Percentiles rank a stretch among this genome's conserved stretches.
These are phyloP conservation scores for Pseudorasbora parva DNA, from an alignment of 2,113 vertebrate genomes.

Conservation along the genomic window DNA sequence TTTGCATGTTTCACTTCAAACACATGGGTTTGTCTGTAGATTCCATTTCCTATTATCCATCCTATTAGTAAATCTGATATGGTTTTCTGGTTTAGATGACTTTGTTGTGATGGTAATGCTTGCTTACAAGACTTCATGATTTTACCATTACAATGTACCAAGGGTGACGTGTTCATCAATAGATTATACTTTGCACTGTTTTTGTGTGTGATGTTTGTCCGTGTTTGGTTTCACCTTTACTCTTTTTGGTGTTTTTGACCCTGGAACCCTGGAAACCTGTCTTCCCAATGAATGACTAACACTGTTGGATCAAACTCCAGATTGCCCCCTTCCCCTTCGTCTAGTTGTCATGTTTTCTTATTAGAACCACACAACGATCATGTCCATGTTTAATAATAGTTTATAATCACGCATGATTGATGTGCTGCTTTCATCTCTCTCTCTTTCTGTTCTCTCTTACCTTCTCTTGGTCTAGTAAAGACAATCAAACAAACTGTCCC, in stretches of 20 bases:
- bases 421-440: constrained; percentile 34
- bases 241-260: background rate
- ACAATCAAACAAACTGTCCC: background rate
- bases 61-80: background rate
- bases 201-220: background rate
- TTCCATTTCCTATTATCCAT: constrained; percentile 34
- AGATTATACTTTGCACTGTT: background rate
- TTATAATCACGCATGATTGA: background rate
- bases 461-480: constrained; percentile 12
- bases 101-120: background rate
- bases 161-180: background rate
- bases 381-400: background rate
- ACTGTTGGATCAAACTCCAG: constrained; percentile 20
- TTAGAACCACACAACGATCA: background rate
- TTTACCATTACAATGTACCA: background rate
- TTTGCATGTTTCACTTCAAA: constrained; percentile 71
- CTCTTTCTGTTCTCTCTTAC: background rate
- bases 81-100: background rate
- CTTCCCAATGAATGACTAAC: constrained; percentile 18
- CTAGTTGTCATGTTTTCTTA: background rate
- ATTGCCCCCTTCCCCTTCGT: background rate
- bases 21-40: constrained; percentile 38
- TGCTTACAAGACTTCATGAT: constrained; percentile 3
- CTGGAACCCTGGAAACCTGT: background rate
- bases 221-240: background rate